Base-by-base conservation (phyloP, 2,888 invertebrate species). In the Chydorus sphaericus region DNA sequence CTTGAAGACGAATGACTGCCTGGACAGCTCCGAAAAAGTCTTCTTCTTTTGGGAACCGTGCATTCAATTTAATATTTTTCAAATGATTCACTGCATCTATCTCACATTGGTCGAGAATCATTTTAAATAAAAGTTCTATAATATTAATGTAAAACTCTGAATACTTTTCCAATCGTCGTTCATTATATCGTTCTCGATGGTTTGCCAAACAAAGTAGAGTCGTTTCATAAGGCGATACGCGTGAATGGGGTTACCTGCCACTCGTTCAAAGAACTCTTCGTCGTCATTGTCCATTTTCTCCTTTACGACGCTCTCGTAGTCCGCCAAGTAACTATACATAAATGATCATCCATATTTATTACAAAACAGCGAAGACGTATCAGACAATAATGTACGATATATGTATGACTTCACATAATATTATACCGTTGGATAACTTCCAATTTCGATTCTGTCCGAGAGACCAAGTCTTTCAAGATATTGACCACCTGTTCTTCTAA, bases 141-240 rank as follows among this genome's bases (percentile, higher is more conserved):
- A n/a, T n/a, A n/a, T n/a, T 36, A 36, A 36, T 36, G 16, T 36
- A 4, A 36, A 36, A 36, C 1, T 16, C n/a, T 16, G 4, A 36
- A 36, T 36, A 56, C 56, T 48, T 49, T n/a, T 50, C 57, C 55
- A 58, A 16, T 60, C 59, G 29, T 59, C 60, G 4, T 59, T 55
- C n/a, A 44, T 51, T 54, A 64, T 56, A n/a, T 58, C 59, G 20
- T 56, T 37, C 26, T 61, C 59, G 10, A 67, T 58, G 20, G 57
- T 59, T 6, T 60, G 55, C 66, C 65, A 67, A 55, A 66, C 63
- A 4, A 67, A 62, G 2, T 65, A 62, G 14, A 67, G 59, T 7
- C 67, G 55, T 56, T 66, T 66, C 57, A 67, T 60, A 23, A 67
- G 60, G 48, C 67, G 67, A 55, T 63, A 67, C 11, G 66, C 66